Conservation (phyloP, 2,113 vertebrate genomes). For the Cephalopholis sonnerati region DNA sequence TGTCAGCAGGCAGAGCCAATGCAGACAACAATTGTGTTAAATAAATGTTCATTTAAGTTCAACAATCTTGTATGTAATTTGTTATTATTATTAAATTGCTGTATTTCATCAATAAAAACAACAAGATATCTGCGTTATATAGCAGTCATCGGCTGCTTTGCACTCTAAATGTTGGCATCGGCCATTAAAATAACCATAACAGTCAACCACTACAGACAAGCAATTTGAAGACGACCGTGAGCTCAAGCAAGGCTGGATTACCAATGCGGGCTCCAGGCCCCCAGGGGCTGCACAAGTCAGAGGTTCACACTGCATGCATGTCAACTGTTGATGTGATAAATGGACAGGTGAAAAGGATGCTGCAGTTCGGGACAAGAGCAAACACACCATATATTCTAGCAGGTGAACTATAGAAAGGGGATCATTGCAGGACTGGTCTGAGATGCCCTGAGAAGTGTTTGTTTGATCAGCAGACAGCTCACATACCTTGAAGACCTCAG, state of each 20-base stretch:
- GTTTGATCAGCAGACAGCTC: background rate
- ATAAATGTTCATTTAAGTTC: too few relatives aligned
- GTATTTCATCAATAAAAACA: too few relatives aligned
- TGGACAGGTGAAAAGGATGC: background rate
- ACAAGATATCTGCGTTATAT: too few relatives aligned
- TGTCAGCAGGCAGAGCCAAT: too few relatives aligned
- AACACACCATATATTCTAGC: background rate
- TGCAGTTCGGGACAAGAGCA: too few relatives aligned
- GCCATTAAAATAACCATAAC: too few relatives aligned
- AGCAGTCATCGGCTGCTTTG: too few relatives aligned
- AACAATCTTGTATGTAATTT: too few relatives aligned
- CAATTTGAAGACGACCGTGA: background rate
- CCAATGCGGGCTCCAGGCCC: background rate
- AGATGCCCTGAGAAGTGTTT: background rate
- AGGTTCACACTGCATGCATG: too few relatives aligned
- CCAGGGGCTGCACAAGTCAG: background rate
- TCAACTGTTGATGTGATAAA: background rate
- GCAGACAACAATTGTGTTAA: too few relatives aligned
- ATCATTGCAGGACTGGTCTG: background rate
- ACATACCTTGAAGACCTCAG: conserved; percentile 95
- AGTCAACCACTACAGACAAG: background rate
- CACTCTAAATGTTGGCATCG: too few relatives aligned
- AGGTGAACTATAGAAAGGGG: background rate
- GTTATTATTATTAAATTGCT: too few relatives aligned
- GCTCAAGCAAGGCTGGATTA: background rate